Evolutionary conservation across 2,888 invertebrate genomes (phyloP), one percentile per base, ranked within the genome.

Genomic region (Folsomia candida): DNA sequence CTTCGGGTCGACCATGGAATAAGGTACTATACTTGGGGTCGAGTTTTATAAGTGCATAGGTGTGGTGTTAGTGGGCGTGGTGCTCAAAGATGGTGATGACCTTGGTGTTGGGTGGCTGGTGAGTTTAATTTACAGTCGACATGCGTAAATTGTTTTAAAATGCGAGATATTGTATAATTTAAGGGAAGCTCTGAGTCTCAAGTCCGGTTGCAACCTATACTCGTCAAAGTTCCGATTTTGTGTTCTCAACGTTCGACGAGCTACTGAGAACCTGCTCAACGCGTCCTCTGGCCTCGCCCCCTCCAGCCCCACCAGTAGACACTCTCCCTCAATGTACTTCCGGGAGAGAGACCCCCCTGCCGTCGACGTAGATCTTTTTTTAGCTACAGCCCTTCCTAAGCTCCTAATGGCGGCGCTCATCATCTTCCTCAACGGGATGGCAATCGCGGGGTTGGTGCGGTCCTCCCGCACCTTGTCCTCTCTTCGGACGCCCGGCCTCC

Each of bases 171-270:
- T n/a, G n/a, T n/a, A n/a, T n/a, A n/a, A n/a, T n/a, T n/a, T n/a
- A n/a, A n/a, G n/a, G 79, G 79, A 79, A 75, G 78, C 77, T 24
- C 58, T 75, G 37, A 76, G 76, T 11, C 63, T 79, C 64, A 73
- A 73, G 47, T 75, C 76, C 37, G 76, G 79, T 62, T 79, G 79
- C 67, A 79, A 79, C 67, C 70, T 79, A 26, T 79, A 78, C 73
- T 76, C 79, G 25, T 71, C 74, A 24, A 74, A 78, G 27, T 79
- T 78, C 65, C 74, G 74, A 2, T 74, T 79, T 25, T 79, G 79
- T 72, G 79, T 76, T 61, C 74, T 76, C 67, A 79, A 74, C n/a
- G 79, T 79, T 51, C 72, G 70, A 54, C 66, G 72, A 0, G 77
- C 76, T 3, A 73, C 76, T 58, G 71, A 76, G 57, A 24, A 54